Conservation (phyloP, 2,797 vertebrate genomes). For the Anolis apletophallus region DNA sequence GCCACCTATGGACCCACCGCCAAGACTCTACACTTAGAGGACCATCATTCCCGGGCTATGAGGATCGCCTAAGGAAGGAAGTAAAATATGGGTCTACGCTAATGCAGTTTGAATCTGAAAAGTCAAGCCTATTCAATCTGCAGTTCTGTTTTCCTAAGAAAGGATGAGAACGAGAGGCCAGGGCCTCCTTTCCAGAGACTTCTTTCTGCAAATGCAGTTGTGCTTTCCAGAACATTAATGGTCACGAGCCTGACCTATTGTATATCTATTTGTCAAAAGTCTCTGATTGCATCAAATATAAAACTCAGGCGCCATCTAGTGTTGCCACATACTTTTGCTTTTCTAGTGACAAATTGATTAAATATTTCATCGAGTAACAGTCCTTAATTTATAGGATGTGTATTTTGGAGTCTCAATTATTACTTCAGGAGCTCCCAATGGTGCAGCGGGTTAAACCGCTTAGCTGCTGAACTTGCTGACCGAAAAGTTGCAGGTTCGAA, state of each 20-base stretch:
- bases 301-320: conserved; percentile 65
- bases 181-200: not conserved
- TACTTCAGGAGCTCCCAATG: no score
- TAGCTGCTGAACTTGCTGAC: no score
- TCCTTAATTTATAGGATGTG: not conserved
- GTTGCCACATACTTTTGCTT: not conserved
- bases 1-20: no score
- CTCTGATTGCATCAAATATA: not conserved
- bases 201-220: fast-evolving
- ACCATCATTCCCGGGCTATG: no score
- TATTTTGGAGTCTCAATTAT: not conserved
- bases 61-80: no score
- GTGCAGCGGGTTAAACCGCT: no score
- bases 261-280: not conserved
- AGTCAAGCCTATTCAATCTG: not conserved
- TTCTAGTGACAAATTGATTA: not conserved
- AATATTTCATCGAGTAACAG: not conserved
- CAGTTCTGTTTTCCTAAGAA: not conserved
- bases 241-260: not conserved
- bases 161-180: not conserved
- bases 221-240: not conserved
- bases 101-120: no score
- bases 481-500: no score
- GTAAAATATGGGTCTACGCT: no score
- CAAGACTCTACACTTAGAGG: no score